A percentile compares a stretch with the other conserved stretches of the same genome.
Evolutionary conservation across 2,888 invertebrate genomes (phyloP).

Genomic region (Polydrusus tereticollis): DNA sequence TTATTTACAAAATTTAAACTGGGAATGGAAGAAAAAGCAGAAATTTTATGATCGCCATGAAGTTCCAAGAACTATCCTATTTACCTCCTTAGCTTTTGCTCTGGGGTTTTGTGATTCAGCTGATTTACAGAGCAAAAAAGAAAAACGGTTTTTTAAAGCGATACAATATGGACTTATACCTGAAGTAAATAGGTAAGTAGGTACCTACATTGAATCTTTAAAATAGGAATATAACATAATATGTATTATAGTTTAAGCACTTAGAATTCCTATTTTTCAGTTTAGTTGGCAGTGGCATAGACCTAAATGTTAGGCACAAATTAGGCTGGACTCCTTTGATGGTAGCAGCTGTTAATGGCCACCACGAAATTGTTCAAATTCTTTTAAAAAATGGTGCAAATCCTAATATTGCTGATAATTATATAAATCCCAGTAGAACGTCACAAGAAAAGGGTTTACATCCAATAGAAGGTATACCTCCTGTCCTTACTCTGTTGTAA

Average conservation of each 20-base stretch:
- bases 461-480: conserved; percentile 82
- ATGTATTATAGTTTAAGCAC: no score
- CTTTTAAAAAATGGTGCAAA: conserved; percentile 83
- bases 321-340: conserved; percentile 92
- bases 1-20: neutral
- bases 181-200: conserved; percentile 68
- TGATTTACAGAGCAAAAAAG: conserved; percentile 57
- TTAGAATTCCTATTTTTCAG: conserved; percentile 55
- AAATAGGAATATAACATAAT: no score
- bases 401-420: conserved; percentile 82
- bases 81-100: conserved; percentile 32
- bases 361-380: conserved; percentile 72
- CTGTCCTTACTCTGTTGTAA: no score
- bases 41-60: neutral
- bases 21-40: conserved; percentile 14
- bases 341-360: conserved; percentile 85
- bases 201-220: conserved; percentile 20
- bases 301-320: conserved; percentile 79
- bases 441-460: conserved; percentile 77
- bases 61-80: conserved; percentile 3
- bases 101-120: conserved; percentile 58
- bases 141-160: conserved; percentile 69
- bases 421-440: conserved; percentile 76
- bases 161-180: conserved; percentile 69
- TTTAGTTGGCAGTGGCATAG: conserved; percentile 68